A percentile compares a stretch with the other conserved stretches of the same genome.
These are phyloP conservation scores for Alcedo atthis DNA, from an alignment of 2,797 vertebrate genomes.

Conservation along the genomic window DNA sequence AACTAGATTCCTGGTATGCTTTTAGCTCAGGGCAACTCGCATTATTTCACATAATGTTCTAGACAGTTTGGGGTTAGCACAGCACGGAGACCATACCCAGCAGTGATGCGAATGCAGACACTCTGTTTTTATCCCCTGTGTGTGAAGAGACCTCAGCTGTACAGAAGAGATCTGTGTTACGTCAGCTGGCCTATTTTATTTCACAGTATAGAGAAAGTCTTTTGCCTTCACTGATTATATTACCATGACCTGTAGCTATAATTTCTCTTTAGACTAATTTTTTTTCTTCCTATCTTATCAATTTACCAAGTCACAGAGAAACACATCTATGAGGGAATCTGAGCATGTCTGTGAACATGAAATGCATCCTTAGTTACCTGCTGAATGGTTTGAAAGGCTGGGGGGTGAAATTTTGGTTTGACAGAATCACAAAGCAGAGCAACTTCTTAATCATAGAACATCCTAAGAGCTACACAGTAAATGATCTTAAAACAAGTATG, in stretches of 20 bases:
- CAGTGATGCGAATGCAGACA: not conserved
- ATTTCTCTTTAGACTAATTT: not conserved
- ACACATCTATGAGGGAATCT: fast-evolving
- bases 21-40: not conserved
- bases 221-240: not conserved
- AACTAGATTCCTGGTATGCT: not conserved
- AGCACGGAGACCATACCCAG: not conserved
- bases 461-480: not conserved
- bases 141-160: not conserved
- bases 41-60: not conserved
- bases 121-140: not conserved
- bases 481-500: not conserved
- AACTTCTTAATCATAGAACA: not conserved
- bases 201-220: not conserved
- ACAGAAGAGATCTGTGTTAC: not conserved
- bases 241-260: not conserved
- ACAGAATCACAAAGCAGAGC: not conserved
- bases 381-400: not conserved
- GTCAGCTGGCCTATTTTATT: not conserved
- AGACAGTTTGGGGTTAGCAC: not conserved
- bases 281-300: not conserved
- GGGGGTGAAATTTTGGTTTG: not conserved
- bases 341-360: not conserved
- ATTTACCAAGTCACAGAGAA: not conserved
- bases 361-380: not conserved